Evolutionary conservation across 2,797 vertebrate species (phyloP), one percentile per base, ranked within the genome.

Genomic region (Todus mexicanus): DNA sequence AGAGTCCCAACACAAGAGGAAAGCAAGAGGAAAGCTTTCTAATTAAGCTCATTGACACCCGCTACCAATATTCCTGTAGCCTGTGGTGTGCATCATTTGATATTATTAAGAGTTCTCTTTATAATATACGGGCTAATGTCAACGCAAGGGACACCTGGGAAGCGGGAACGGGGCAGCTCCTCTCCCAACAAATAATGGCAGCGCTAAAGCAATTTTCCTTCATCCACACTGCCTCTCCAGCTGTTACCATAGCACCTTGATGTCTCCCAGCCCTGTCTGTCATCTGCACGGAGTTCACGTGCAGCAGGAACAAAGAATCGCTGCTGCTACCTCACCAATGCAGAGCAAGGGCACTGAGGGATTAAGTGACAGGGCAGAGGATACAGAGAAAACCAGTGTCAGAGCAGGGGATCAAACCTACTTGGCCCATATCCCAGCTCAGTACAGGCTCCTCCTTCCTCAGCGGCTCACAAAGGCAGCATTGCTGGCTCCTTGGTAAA

Each of bases 121-220:
- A 13, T 3, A 10, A 20, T 1, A 3, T 1, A 18, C 0, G 20
- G 40, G 48, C 10, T 50, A 35, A 64, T 33, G 26, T 29, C 33
- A 40, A 26, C 4, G 22, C 25, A 25, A 15, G 57, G 23, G 37
- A 54, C 33, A 53, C 27, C 38, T n/a, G 57, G 51, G 5, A 72
- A 43, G 45, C 3, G 48, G 40, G 56, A 38, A 61, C 1, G 6
- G 63, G 56, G 57, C 47, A 12, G 5, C 33, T 74, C 26, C 6
- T 37, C 56, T 59, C 33, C 48, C 56, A 26, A 2, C 3, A 26
- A 53, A 38, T 12, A 8, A 8, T 2, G 7, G 72, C 79, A 80
- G 51, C 1, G 2, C 72, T 51, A 43, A 31, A 64, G 73, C 50
- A 11, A 27, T 54, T 45, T 43, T 47, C 57, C 8, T 56, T 19